Base-by-base conservation (phyloP, 2,113 vertebrate species). In the Sterrhoptilus dennistouni region DNA sequence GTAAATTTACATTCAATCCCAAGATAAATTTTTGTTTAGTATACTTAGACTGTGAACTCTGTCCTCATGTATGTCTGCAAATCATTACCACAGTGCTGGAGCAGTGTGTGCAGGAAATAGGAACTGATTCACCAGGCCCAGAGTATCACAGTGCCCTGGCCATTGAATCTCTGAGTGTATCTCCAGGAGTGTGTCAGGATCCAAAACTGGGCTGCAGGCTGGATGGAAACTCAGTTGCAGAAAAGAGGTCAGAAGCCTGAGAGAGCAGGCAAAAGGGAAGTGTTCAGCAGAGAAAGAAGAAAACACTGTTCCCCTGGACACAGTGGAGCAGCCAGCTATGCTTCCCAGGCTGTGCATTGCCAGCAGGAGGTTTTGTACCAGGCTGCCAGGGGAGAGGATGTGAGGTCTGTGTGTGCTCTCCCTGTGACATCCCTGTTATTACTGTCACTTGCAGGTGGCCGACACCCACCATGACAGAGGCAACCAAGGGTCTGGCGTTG, bases 361-460 rank as follows among this genome's bases (percentile, higher is more conserved):
- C 80, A 79, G 7, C 52, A 14, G 52, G 75, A 83, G 80, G n/a
- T 79, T 96, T 92, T 69, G 86, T 56, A 27, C 40, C 7, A 53
- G 53, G 56, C 86, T 82, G 80, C 69, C 52, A 83, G 66, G 83
- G 40, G 72, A 78, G 45, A 87, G 65, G 50, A 40, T 50, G 60
- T 0, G 2, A 40, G 64, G 65, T 69, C 80, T 76, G 60, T 69
- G 68, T 6, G 38, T 0, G 6, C 50, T 82, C 60, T 89, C 40
- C 64, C 77, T 56, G 83, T 89, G 93, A 92, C 89, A 82, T 49
- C 77, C 65, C 93, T 94, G 91, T 91, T 91, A 79, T 95, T 93
- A 81, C 83, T 96, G 96, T 92, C 91, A 57, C 61, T 87, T 17
- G 84, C 93, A 93, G 89, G 80, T 40, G 87, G 91, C 87, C 95